These are phyloP conservation scores for Linnaemya tessellans DNA, from an alignment of 2,888 invertebrate species.

Conservation along the genomic window DNA sequence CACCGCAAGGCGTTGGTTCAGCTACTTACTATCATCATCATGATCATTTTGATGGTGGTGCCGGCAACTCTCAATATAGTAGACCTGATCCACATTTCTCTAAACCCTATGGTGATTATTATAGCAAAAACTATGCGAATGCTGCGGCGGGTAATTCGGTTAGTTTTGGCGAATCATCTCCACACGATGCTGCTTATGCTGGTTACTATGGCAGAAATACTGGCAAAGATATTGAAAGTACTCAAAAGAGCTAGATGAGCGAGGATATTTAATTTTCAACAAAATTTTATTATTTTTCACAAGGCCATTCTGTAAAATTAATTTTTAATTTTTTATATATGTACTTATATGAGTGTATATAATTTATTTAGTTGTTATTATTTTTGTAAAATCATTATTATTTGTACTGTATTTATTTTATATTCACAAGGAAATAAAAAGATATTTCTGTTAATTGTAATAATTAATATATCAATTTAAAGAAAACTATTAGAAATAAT, in stretches of 20 bases:
- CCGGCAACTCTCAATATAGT: constrained; percentile 76
- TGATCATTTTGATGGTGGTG: constrained; percentile 80
- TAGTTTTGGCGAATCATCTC: constrained; percentile 85
- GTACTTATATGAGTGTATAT: not conserved
- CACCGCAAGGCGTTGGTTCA: constrained; percentile 89
- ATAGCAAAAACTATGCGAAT: constrained; percentile 83
- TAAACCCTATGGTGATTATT: constrained; percentile 82
- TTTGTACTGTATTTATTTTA: constrained; percentile 57
- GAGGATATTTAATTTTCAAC: constrained; percentile 6
- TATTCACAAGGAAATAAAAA: constrained; percentile 49
- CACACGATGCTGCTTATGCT: constrained; percentile 88
- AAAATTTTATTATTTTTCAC: constrained; percentile 71
- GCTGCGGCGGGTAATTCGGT: constrained; percentile 82
- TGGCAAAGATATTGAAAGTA: constrained; percentile 82
- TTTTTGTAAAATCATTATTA: constrained; percentile 41
- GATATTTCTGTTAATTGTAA: not conserved
- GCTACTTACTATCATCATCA: constrained; percentile 85
- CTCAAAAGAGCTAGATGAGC: constrained; percentile 73
- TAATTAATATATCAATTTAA: not conserved
- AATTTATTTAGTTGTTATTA: constrained; percentile 58
- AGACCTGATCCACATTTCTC: constrained; percentile 80
- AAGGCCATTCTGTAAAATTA: constrained; percentile 60
- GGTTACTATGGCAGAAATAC: constrained; percentile 88
- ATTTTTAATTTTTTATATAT: not conserved
- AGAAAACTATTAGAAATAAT: too few relatives aligned